Conservation (phyloP, 2,797 vertebrate genomes). For the Helarctos malayanus region DNA sequence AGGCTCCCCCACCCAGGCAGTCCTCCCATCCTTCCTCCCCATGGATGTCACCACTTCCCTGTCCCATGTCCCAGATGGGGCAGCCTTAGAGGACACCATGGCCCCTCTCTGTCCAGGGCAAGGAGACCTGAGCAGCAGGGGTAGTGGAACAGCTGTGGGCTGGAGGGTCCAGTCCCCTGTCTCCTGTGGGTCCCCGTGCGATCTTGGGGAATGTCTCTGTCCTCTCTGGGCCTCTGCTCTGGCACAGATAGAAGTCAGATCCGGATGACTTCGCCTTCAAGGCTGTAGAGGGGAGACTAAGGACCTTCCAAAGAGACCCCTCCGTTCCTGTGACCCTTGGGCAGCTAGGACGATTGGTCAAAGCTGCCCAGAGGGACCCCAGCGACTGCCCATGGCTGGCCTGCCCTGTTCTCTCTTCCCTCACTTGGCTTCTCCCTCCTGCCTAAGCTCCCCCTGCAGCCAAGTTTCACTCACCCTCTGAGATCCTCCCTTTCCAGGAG, state of each 20-base stretch:
- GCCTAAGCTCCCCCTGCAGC: neutral
- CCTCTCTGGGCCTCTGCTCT: neutral
- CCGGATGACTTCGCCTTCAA: neutral
- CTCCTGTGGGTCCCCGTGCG: neutral
- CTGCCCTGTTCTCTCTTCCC: neutral
- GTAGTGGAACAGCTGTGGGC: neutral
- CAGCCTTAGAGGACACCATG: neutral
- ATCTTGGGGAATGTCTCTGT: neutral
- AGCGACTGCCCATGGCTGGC: neutral
- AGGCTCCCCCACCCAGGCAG: too few species aligned
- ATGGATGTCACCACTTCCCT: neutral
- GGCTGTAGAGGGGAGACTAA: neutral
- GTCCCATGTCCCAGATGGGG: neutral
- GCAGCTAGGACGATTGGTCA: neutral
- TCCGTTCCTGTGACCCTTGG: neutral
- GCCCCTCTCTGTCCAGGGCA: neutral
- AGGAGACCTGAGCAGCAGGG: neutral
- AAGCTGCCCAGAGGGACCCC: neutral
- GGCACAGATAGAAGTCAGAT: neutral
- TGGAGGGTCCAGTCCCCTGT: neutral
- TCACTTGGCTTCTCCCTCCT: neutral
- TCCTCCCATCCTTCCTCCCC: neutral
- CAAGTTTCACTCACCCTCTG: neutral
- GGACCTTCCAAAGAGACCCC: neutral
- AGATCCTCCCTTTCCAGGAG: neutral